A percentile compares a stretch with the other conserved stretches of the same genome.
Evolutionary conservation across 2,113 vertebrate genomes (phyloP).

Genomic region (Bujurquina vittata): DNA sequence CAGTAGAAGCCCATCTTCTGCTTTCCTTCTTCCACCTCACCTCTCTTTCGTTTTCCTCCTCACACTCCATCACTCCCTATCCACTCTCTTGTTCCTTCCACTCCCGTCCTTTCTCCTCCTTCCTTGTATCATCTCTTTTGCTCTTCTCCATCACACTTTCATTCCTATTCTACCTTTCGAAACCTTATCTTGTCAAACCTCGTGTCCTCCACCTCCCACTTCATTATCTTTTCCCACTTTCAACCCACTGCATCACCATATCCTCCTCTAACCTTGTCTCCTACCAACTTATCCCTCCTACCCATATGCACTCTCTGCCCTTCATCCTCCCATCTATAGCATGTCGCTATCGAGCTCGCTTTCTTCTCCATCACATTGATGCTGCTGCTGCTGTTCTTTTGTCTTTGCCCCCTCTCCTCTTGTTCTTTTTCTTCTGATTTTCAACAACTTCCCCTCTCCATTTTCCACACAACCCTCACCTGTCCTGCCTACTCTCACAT

Average conservation of each 20-base stretch:
- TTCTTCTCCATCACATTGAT: background rate
- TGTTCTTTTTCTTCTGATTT: background rate
- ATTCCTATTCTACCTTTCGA: background rate
- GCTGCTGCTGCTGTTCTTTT: slow-evolving; percentile 56
- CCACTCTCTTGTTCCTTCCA: background rate
- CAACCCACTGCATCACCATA: slow-evolving; percentile 62
- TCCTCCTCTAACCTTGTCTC: background rate
- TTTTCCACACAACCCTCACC: background rate
- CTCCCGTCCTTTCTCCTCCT: background rate
- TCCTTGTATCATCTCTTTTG: background rate
- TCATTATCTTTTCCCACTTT: background rate
- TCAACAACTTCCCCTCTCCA: background rate
- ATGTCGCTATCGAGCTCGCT: background rate
- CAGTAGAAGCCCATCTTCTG: background rate
- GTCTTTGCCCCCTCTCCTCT: slow-evolving; percentile 26
- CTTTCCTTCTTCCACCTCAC: background rate
- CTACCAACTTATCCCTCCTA: background rate
- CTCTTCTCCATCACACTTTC: background rate
- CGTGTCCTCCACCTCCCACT: slow-evolving; percentile 69
- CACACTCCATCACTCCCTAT: background rate
- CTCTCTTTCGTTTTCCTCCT: background rate
- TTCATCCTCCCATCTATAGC: background rate
- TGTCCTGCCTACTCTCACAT: background rate
- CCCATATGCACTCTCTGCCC: background rate
- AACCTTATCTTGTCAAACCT: background rate